These are phyloP conservation scores for Hormiphora californensis DNA, from an alignment of 37 sponge, comb jelly and placozoan genomes.

Conservation along the genomic window DNA sequence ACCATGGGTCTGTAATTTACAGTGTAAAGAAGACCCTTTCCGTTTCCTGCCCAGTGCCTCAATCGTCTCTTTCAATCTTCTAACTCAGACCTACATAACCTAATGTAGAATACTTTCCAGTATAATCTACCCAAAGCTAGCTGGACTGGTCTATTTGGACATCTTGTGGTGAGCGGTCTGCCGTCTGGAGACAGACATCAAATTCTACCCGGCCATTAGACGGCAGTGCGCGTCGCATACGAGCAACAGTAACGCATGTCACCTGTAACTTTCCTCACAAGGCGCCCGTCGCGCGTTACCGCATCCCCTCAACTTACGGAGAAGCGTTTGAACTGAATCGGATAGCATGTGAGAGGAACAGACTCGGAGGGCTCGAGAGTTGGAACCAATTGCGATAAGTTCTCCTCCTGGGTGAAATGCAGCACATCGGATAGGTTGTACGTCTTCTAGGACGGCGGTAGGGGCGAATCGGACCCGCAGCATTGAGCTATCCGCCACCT, in stretches of 20 bases:
- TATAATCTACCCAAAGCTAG: too few species aligned
- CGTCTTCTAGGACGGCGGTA: slow-evolving; percentile 30
- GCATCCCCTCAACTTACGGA: slow-evolving; percentile 22
- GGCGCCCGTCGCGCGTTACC: background rate
- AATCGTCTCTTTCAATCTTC: too few species aligned
- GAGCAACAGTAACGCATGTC: background rate
- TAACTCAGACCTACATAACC: too few species aligned
- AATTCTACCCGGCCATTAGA: too few species aligned
- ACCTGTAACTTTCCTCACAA: background rate
- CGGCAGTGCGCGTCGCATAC: too few species aligned
- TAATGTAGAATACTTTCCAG: too few species aligned
- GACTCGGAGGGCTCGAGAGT: slow-evolving; percentile 75
- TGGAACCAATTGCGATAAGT: slow-evolving; percentile 82
- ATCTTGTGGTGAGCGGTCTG: too few species aligned
- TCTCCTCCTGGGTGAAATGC: slow-evolving; percentile 56
- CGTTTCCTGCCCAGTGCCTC: too few species aligned
- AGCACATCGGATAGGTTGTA: slow-evolving; percentile 28
- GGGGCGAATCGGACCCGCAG: slow-evolving; percentile 12
- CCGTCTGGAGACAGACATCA: too few species aligned
- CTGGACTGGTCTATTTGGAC: too few species aligned
- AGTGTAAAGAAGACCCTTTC: too few species aligned
- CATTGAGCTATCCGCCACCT: slow-evolving; percentile 42
- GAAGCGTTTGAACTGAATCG: slow-evolving; percentile 47
- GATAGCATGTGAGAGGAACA: slow-evolving; percentile 60
- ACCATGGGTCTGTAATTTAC: too few species aligned